phyloP scores from a whole-genome alignment of 2,888 invertebrate genomes.

The Helicoverpa assulta region DNA sequence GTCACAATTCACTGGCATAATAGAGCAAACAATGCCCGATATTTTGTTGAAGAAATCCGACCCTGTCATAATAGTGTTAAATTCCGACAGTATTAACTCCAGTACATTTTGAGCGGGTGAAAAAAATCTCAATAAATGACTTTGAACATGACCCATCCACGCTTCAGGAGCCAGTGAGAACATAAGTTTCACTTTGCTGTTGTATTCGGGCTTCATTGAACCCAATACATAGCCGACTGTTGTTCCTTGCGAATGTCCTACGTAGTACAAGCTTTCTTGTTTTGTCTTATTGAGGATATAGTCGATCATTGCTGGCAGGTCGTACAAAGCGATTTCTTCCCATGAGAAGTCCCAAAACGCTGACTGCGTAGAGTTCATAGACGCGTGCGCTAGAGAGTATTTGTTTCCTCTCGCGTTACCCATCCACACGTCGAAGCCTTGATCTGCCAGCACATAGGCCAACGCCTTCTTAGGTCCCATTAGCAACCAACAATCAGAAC shows the following conservation, averaged over 20 bases:
- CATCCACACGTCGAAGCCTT: conserved; percentile 94
- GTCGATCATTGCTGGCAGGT: conserved; percentile 93
- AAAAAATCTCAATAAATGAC: conserved; percentile 75
- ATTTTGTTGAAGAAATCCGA: conserved; percentile 72
- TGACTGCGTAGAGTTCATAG: conserved; percentile 55
- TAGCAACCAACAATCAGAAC: conserved; percentile 73
- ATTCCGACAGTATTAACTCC: conserved; percentile 65
- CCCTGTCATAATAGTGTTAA: conserved; percentile 68
- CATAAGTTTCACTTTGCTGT: conserved; percentile 88
- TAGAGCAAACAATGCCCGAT: conserved; percentile 68
- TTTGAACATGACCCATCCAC: conserved; percentile 84
- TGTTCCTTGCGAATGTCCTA: conserved; percentile 93
- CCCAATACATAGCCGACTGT: conserved; percentile 90
- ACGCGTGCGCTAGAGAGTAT: conserved; percentile 72
- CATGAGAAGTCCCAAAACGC: conserved; percentile 90
- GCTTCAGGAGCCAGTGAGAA: conserved; percentile 91
- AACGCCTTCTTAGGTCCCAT: conserved; percentile 91
- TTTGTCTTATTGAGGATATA: conserved; percentile 87
- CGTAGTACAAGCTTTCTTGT: conserved; percentile 89
- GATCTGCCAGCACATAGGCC: conserved; percentile 92
- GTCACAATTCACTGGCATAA: conserved; percentile 69
- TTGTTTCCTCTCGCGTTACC: conserved; percentile 95
- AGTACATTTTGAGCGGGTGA: conserved; percentile 69
- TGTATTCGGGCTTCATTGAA: conserved; percentile 89
- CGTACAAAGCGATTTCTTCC: conserved; percentile 93